Evolutionary conservation across 35 echinoderm and acorn worm species (phyloP), one percentile per base, ranked within the genome.

Genomic region (Lytechinus variegatus): DNA sequence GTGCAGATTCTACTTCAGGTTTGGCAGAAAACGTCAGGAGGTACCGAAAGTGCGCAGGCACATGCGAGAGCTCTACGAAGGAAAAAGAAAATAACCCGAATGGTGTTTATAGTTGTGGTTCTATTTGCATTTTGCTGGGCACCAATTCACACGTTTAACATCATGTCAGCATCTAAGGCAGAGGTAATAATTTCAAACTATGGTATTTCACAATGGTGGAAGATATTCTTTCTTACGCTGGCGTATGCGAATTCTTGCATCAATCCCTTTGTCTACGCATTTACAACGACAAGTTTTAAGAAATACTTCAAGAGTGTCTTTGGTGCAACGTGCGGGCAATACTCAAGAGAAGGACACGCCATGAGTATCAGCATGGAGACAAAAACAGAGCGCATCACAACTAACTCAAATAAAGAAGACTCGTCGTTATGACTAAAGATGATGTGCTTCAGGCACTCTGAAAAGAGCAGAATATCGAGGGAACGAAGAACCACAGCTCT

Each of bases 251-350:
- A 99, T 71, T 97, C 96, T 61, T 96, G 96, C 57, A 95, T 99
- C 14, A 99, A 99, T 92, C 98, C 98, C 4, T 97, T 99, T 94
- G 97, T 99, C 3, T 99, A 99, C 54, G 98, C 98, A 4, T 99
- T 99, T 92, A 96, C 98, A 28, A 97, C 97, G 79, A 98, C 94
- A 57, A 97, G 96, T 58, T 99, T 99, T 93, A 99, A 97, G 93
- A 99, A 99, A 92, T 96, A 99, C 53, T 93, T 93, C 53, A 93
- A 93, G 54, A 93, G 52, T 54, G 92, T 93, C 12, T 93, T 93
- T 93, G 92, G 92, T 4, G 92, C 92, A 10, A 27, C 92, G 13
- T 93, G 92, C n/a, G 92, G 92, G 24, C 92, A 93, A 10, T 93
- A 54, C 52, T 93, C 92, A 27, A 55, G 54, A 24, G 92, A 93